These are phyloP conservation scores for Hymenopus coronatus DNA, from an alignment of 2,888 invertebrate genomes.

Conservation along the genomic window DNA sequence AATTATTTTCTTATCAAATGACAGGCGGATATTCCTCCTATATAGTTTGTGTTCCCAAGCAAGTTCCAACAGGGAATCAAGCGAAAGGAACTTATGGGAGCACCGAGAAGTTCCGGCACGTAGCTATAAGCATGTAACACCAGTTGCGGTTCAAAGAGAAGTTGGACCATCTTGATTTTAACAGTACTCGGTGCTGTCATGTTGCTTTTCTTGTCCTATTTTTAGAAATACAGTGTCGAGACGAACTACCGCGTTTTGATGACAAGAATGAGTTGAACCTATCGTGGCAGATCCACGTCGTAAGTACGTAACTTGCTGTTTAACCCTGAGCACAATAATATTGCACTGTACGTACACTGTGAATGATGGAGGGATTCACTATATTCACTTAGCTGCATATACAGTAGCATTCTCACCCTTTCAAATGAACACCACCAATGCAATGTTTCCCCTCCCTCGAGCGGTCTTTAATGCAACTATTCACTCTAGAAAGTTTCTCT, in stretches of 20 bases:
- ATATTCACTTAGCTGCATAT: neutral
- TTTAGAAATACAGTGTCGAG: constrained; percentile 28
- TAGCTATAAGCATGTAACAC: too few species aligned
- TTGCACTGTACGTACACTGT: neutral
- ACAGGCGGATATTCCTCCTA: too few species aligned
- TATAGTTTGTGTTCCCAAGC: too few species aligned
- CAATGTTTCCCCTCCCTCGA: neutral
- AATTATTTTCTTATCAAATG: too few species aligned
- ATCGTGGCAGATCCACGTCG: neutral
- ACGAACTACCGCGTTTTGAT: constrained; percentile 29
- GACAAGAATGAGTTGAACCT: neutral
- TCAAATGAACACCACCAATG: neutral
- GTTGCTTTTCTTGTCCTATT: constrained; percentile 4
- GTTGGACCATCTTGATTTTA: neutral
- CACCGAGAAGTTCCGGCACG: too few species aligned
- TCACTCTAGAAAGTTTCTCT: too few species aligned
- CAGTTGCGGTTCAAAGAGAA: neutral
- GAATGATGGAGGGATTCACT: neutral
- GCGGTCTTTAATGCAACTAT: too few species aligned
- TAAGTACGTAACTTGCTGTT: constrained; percentile 4
- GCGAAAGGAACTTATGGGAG: too few species aligned
- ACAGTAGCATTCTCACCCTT: neutral
- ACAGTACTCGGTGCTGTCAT: neutral
- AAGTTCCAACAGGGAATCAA: too few species aligned
- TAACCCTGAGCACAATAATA: neutral